Conservation (phyloP, 2,888 invertebrate species). For the Monopis laevigella region DNA sequence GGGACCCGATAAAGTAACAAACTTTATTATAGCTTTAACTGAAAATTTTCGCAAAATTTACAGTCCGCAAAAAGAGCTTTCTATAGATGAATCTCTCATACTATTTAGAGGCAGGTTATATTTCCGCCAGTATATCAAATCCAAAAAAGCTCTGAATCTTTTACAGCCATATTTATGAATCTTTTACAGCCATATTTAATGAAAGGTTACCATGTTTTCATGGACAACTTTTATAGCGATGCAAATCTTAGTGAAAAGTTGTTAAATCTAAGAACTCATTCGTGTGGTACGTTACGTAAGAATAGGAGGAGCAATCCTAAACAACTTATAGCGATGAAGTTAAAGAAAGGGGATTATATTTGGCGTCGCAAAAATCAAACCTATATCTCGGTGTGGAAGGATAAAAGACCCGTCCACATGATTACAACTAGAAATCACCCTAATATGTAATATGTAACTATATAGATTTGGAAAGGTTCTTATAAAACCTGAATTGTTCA, state of each 20-base stretch:
- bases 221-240: constrained; percentile 26
- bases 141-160: constrained; percentile 13
- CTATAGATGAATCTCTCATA: neutral
- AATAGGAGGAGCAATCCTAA: constrained; percentile 21
- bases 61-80: neutral
- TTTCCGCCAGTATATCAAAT: neutral
- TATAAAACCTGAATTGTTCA: neutral
- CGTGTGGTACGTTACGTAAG: constrained; percentile 21
- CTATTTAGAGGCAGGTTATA: neutral
- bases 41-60: constrained; percentile 8
- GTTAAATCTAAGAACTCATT: constrained; percentile 20
- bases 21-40: constrained; percentile 8
- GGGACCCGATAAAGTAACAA: constrained; percentile 15
- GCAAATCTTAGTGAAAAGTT: constrained; percentile 19
- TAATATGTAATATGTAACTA: neutral
- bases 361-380: constrained; percentile 2
- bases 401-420: neutral
- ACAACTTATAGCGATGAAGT: neutral
- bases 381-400: neutral
- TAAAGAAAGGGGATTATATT: constrained; percentile 6
- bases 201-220: constrained; percentile 25
- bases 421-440: neutral
- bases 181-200: constrained; percentile 24
- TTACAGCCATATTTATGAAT: constrained; percentile 19
- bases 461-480: neutral